Evolutionary conservation across 2,888 invertebrate species (phyloP).

Genomic region (Strigamia crassipes): DNA sequence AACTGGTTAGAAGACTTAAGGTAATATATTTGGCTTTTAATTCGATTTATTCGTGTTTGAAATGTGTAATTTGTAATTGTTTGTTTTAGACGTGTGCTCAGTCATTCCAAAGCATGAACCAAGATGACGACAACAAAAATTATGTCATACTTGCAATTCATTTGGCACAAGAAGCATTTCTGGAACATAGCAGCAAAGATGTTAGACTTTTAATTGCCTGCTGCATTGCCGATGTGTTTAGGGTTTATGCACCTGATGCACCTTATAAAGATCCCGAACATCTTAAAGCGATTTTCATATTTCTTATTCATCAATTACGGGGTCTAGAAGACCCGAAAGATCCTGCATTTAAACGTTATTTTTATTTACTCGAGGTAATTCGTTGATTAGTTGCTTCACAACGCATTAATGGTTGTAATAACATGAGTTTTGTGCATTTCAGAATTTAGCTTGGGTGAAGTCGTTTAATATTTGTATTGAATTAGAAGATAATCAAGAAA

Average conservation of each 20-base stretch:
- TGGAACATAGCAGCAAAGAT: conserved; percentile 86
- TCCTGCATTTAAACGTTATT: conserved; percentile 95
- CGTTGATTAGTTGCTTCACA: not conserved
- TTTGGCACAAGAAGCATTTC: conserved; percentile 88
- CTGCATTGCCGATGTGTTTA: conserved; percentile 93
- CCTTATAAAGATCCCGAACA: conserved; percentile 96
- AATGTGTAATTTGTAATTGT: not conserved
- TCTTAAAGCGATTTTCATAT: conserved; percentile 87
- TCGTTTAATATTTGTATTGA: conserved; percentile 99
- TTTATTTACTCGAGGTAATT: conserved; percentile 82
- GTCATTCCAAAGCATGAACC: conserved; percentile 89
- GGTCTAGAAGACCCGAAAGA: conserved; percentile 95
- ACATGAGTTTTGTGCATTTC: conserved; percentile 41
- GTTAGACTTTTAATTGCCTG: conserved; percentile 94
- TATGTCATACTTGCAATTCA: conserved; percentile 90
- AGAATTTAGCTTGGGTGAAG: conserved; percentile 94
- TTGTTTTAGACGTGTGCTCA: conserved; percentile 74
- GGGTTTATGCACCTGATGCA: conserved; percentile 96
- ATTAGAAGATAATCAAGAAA: conserved; percentile 94
- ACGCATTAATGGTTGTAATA: not conserved
- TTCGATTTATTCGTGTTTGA: not conserved
- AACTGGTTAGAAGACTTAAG: conserved; percentile 91
- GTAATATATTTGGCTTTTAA: conserved; percentile 60
- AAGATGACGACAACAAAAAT: conserved; percentile 92
- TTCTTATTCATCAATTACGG: conserved; percentile 88